Evolutionary conservation across 2,888 invertebrate genomes (phyloP).

Genomic region (Microplitis manilae): DNA sequence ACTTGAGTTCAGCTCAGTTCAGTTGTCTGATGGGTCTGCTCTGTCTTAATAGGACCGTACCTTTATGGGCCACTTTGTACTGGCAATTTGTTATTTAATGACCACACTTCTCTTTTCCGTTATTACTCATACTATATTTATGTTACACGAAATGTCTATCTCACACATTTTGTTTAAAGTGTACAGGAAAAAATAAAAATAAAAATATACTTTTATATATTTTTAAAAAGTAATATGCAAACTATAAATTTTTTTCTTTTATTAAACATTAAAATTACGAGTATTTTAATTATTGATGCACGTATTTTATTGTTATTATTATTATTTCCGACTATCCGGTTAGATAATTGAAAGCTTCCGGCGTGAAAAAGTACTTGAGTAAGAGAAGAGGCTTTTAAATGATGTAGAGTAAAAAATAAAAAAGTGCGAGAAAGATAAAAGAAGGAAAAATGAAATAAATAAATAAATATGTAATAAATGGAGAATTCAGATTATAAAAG

Average conservation of each 20-base stretch:
- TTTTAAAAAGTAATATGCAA: constrained; percentile 21
- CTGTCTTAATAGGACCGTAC: constrained; percentile 60
- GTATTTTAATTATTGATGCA: neutral
- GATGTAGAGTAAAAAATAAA: neutral
- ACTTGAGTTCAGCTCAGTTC: constrained; percentile 21
- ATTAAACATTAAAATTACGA: neutral
- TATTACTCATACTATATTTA: neutral
- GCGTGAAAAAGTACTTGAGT: constrained; percentile 18
- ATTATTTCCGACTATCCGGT: neutral
- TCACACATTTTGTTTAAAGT: neutral
- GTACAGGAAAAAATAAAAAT: constrained; percentile 6
- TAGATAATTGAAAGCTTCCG: constrained; percentile 34
- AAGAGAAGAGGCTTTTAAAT: neutral
- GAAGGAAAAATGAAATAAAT: neutral
- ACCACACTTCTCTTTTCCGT: constrained; percentile 52
- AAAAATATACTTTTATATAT: too few relatives aligned
- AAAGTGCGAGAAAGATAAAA: neutral
- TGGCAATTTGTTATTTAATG: constrained; percentile 62
- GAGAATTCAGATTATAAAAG: constrained; percentile 25
- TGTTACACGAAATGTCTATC: too few relatives aligned
- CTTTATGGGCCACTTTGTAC: constrained; percentile 59
- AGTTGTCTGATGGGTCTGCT: neutral
- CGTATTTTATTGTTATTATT: neutral
- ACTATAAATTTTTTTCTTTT: neutral
- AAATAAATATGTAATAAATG: constrained; percentile 13